Evolutionary conservation across 53 echinoderm and acorn worm genomes (phyloP).

Genomic region (Luidia sarsii): DNA sequence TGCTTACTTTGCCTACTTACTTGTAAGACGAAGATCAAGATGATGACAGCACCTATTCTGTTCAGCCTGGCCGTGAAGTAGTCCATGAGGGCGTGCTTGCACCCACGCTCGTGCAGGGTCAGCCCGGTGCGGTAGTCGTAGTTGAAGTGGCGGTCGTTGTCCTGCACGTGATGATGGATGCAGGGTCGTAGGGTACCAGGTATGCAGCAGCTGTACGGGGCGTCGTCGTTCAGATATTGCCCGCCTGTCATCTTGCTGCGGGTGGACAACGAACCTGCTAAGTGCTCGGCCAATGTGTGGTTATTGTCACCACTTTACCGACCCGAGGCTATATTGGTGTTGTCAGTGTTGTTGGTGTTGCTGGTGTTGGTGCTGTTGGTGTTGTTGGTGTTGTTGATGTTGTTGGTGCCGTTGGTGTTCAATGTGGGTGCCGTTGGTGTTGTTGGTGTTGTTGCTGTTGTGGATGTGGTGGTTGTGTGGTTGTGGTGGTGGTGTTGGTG

Average conservation of each 20-base stretch:
- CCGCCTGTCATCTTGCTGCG: constrained; percentile 80
- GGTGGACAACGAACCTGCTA: no score
- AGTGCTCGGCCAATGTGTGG: no score
- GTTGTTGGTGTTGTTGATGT: no score
- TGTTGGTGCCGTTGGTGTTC: no score
- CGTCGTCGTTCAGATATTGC: constrained; percentile 78
- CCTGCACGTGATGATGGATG: constrained; percentile 88
- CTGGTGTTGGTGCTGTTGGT: no score
- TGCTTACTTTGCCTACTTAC: constrained; percentile 34
- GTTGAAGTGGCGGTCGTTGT: constrained; percentile 78
- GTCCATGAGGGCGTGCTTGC: constrained; percentile 76
- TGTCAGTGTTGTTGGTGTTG: no score
- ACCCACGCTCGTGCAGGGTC: constrained; percentile 71
- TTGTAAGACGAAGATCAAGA: constrained; percentile 65
- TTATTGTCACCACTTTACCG: no score
- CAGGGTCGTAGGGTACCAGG: constrained; percentile 66
- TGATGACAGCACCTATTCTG: constrained; percentile 64
- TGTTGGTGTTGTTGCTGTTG: no score
- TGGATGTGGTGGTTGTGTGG: no score
- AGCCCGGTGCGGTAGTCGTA: constrained; percentile 68
- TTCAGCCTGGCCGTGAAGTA: constrained; percentile 76
- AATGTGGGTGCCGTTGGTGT: no score
- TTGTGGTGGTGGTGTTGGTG: no score
- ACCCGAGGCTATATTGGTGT: no score
- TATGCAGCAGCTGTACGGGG: constrained; percentile 89